Percentiles rank a stretch among this genome's conserved stretches.
Evolutionary conservation across 2,888 invertebrate genomes (phyloP).

Genomic region (Saturnia japonica): DNA sequence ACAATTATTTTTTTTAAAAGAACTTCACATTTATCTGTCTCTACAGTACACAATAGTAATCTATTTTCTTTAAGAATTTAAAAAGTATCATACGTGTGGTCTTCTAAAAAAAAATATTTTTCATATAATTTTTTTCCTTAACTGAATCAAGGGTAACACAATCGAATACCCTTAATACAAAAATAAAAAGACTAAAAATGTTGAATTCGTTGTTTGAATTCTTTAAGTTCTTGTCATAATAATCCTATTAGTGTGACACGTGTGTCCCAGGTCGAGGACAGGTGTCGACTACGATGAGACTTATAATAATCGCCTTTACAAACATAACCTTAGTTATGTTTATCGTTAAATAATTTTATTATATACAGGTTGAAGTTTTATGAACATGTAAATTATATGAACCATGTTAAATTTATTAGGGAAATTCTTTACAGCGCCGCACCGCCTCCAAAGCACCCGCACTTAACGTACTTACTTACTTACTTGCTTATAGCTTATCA

Average conservation of each 20-base stretch:
- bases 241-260: slow-evolving; percentile 68
- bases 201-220: slow-evolving; percentile 41
- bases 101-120: not conserved
- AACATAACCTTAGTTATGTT: slow-evolving; percentile 35
- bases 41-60: not conserved
- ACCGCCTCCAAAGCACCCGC: too few species aligned
- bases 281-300: slow-evolving; percentile 35
- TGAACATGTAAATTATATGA: not conserved
- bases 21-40: not conserved
- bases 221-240: slow-evolving; percentile 48
- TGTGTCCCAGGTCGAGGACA: slow-evolving; percentile 49
- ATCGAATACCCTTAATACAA: not conserved
- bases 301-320: slow-evolving; percentile 44
- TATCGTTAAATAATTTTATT: slow-evolving; percentile 25
- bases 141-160: not conserved
- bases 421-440: too few species aligned
- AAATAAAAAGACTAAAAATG: not conserved
- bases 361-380: slow-evolving; percentile 34
- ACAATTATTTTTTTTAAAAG: not conserved
- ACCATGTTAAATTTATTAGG: not conserved
- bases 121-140: not conserved
- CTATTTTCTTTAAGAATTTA: not conserved
- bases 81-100: not conserved
- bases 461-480: too few species aligned
- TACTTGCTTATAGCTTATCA: too few species aligned